A percentile compares a stretch with the other conserved stretches of the same genome.
Evolutionary conservation across 2,888 invertebrate genomes (phyloP).

Genomic region (Pyrrhia umbra): DNA sequence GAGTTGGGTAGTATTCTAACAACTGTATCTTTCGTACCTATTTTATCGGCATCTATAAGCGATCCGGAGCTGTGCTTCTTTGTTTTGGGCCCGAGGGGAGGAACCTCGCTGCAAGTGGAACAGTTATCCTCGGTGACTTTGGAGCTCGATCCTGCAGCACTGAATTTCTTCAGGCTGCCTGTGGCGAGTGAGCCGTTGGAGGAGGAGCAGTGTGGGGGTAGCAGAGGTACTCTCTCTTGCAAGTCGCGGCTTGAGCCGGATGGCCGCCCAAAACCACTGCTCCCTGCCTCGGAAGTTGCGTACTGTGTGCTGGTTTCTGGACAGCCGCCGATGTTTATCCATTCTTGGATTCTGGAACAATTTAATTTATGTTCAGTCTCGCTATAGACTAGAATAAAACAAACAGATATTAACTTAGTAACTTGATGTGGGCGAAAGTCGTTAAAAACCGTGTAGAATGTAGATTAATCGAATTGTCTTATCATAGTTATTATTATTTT

Average conservation of each 20-base stretch:
- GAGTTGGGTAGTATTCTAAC: conserved; percentile 86
- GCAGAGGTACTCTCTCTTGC: conserved; percentile 83
- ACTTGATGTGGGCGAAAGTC: too few relatives aligned
- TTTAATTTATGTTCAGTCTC: too few relatives aligned
- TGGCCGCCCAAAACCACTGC: conserved; percentile 74
- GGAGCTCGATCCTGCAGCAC: conserved; percentile 78
- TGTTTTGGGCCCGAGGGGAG: conserved; percentile 81
- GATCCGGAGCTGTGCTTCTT: conserved; percentile 87
- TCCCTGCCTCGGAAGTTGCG: conserved; percentile 78
- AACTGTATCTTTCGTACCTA: conserved; percentile 84
- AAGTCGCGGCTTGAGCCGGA: conserved; percentile 78
- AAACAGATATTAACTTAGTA: too few relatives aligned
- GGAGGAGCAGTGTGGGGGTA: conserved; percentile 85
- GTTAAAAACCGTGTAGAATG: too few relatives aligned
- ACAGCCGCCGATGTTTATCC: conserved; percentile 85
- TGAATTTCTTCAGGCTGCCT: conserved; percentile 84
- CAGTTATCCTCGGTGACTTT: conserved; percentile 81
- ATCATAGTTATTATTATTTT: too few relatives aligned
- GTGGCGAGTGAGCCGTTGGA: conserved; percentile 86
- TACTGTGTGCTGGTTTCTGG: too few relatives aligned
- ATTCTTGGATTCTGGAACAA: conserved; percentile 74
- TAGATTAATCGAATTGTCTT: too few relatives aligned
- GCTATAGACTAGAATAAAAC: neutral
- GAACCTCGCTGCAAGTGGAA: conserved; percentile 85
- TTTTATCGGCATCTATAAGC: conserved; percentile 83